Evolutionary conservation across 2,113 vertebrate species (phyloP).

Genomic region (Donacobius atricapilla): DNA sequence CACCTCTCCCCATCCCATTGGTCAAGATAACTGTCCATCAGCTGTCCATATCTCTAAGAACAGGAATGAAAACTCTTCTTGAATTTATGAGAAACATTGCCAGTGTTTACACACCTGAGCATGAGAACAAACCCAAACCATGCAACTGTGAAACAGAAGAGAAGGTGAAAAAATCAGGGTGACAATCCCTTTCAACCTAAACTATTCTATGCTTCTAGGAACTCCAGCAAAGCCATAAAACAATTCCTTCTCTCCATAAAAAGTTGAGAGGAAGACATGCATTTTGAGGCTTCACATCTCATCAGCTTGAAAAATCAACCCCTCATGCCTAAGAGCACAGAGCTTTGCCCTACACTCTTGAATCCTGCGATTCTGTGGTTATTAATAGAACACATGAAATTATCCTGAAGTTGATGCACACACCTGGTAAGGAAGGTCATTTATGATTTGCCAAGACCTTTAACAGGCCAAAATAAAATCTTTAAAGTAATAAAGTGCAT

Average conservation of each 20-base stretch:
- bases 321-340: not conserved
- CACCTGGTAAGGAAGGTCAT: not conserved
- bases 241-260: not conserved
- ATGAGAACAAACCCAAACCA: too few relatives aligned
- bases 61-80: too few relatives aligned
- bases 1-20: too few relatives aligned
- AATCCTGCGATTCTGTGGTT: not conserved
- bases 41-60: too few relatives aligned
- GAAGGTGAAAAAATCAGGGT: too few relatives aligned
- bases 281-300: not conserved
- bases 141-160: too few relatives aligned
- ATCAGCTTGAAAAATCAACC: not conserved
- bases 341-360: not conserved
- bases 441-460: not conserved
- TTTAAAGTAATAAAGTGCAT: not conserved
- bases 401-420: not conserved
- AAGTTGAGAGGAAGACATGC: rapidly evolving
- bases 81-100: too few relatives aligned
- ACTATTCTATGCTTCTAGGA: not conserved
- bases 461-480: not conserved
- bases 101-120: too few relatives aligned
- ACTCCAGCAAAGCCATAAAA: not conserved
- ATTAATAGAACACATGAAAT: not conserved
- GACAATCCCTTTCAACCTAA: not conserved
- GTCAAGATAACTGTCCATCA: too few relatives aligned